Base-by-base conservation (phyloP, 2,888 invertebrate genomes). In the Eristalis intricaria region DNA sequence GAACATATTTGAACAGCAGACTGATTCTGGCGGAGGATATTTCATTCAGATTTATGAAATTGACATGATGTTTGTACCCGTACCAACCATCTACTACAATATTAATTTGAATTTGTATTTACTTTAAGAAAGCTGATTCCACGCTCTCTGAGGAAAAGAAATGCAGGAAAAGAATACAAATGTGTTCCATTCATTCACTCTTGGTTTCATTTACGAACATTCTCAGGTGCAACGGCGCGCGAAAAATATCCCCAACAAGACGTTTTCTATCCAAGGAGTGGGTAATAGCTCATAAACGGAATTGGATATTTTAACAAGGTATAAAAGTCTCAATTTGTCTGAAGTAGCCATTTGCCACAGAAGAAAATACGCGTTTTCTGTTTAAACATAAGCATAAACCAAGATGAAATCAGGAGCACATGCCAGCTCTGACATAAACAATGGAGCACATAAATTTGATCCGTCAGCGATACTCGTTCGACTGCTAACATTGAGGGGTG, bases 401-500 rank as follows among this genome's bases (percentile, higher is more conserved):
- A 60, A 38, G 11, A 70, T 35, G 60, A 38, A 35, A 58, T 60
- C 23, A 13, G 35, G 13, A 60, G 38, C 60, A 70, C 70, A 60
- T 35, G 70, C 26, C 58, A 38, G 32, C 35, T 38, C 26, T 50
- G 43, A 43, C 26, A 23, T 50, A 23, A 29, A 68, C 15, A 68
- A 70, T 26, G 38, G n/a, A 23, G 10, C 58, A 8, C 23, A 60
- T 70, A 60, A 70, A 70, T 70, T 60, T 60, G 38, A 38, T 15
- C 23, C 26, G n/a, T 40, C 58, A 69, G 35, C 60, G 8, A 23
- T 60, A n/a, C 15, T 22, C 58, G 29, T 58, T 23, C 69, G 3
- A 19, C 19, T 8, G 32, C 32, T 32, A 1, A 32, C 8, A 8
- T 32, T 32, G 8, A 8, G 19, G 19, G 19, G 13, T 4, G 8